phyloP scores from a whole-genome alignment of 2,113 vertebrate genomes.

The Serinus canaria region DNA sequence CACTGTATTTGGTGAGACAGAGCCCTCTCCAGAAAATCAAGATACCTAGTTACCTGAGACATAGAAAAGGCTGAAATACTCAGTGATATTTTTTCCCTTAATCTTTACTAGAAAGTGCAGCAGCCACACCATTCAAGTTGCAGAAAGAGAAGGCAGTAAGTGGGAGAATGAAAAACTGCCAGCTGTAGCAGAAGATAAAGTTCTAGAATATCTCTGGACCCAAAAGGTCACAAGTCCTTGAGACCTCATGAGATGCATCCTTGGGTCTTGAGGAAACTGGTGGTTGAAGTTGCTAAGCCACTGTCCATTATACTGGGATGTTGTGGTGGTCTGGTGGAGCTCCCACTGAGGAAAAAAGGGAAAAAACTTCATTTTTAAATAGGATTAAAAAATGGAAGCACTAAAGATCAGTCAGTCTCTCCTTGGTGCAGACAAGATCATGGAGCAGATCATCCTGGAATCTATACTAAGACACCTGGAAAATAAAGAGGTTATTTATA shows the following conservation, averaged over 20 bases:
- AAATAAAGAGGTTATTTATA: not conserved
- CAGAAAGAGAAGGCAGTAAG: not conserved
- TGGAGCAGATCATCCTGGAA: not conserved
- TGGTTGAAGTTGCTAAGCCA: not conserved
- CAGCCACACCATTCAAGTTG: not conserved
- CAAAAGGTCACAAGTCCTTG: not conserved
- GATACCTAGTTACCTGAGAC: not conserved
- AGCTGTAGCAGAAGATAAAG: not conserved
- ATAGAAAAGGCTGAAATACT: not conserved
- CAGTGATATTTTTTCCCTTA: not conserved
- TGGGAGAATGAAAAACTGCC: not conserved
- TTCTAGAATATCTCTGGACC: not conserved
- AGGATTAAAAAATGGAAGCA: not conserved
- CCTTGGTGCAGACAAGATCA: not conserved
- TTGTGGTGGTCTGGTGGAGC: too few species aligned
- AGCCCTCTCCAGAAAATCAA: not conserved
- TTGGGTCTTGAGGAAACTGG: not conserved
- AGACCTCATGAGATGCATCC: rapidly evolving
- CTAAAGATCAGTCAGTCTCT: not conserved
- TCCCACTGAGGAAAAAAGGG: not conserved
- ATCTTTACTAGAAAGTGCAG: not conserved
- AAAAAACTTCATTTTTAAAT: not conserved
- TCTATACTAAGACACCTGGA: not conserved
- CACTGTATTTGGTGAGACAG: not conserved
- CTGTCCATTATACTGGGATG: not conserved